phyloP scores from a whole-genome alignment of 2,113 vertebrate species.

The Puma concolor region DNA sequence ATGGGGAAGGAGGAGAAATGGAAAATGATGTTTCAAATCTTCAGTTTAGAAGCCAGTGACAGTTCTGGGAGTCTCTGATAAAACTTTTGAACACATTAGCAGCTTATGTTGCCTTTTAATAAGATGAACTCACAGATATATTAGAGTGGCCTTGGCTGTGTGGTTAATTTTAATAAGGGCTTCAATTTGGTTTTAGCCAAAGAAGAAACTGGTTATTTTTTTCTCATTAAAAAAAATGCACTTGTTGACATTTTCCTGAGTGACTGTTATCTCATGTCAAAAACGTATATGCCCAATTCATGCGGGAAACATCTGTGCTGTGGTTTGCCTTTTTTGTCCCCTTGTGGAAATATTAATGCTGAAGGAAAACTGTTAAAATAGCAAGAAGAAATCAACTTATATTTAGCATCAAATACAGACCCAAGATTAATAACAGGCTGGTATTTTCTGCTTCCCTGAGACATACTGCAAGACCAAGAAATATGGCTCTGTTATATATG shows the following conservation, averaged over 20 bases:
- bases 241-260: conserved; percentile 14
- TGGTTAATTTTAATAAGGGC: not conserved
- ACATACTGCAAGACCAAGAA: conserved; percentile 38
- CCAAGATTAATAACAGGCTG: conserved; percentile 45
- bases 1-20: not conserved
- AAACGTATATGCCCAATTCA: not conserved
- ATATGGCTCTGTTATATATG: conserved; percentile 31
- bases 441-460: conserved; percentile 57
- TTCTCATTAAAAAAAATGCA: conserved; percentile 23
- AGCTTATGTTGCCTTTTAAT: not conserved
- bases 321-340: not conserved
- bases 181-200: conserved; percentile 36
- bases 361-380: conserved; percentile 53
- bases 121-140: conserved; percentile 6
- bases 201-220: conserved; percentile 10
- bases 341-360: not conserved
- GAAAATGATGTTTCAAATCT: not conserved
- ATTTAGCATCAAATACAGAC: conserved; percentile 43
- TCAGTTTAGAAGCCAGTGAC: not conserved
- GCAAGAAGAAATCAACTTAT: conserved; percentile 33
- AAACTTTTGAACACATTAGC: not conserved
- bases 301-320: not conserved
- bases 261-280: not conserved
- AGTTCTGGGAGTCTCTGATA: not conserved
- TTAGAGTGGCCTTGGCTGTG: not conserved